Percentiles rank a stretch among this genome's conserved stretches.
Evolutionary conservation across 2,113 vertebrate species (phyloP).

Genomic region (Gymnogyps californianus): DNA sequence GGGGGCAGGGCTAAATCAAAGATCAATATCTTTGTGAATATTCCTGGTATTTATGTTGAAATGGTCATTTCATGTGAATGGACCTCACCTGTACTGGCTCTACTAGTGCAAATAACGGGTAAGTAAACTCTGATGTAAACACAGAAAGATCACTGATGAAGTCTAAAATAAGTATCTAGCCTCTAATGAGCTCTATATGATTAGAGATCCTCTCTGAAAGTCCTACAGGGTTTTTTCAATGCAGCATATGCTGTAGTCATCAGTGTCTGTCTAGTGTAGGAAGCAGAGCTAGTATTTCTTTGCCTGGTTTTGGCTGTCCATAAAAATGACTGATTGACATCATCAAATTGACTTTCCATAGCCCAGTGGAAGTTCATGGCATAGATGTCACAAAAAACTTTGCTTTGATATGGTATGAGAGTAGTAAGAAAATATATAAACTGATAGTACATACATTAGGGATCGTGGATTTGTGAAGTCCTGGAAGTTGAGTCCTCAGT

Average conservation of each 20-base stretch:
- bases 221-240: neutral
- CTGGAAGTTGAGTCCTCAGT: neutral
- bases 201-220: neutral
- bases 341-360: neutral
- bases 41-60: neutral
- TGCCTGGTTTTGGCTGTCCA: neutral
- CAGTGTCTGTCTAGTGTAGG: neutral
- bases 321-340: neutral
- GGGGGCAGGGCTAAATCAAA: constrained; percentile 56
- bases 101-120: neutral
- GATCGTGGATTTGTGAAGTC: neutral
- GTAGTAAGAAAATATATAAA: neutral
- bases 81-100: neutral
- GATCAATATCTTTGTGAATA: neutral
- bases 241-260: neutral
- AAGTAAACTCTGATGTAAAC: neutral
- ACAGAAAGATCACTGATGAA: neutral
- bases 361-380: neutral
- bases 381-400: neutral
- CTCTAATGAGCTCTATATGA: neutral
- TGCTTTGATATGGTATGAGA: neutral
- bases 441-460: neutral
- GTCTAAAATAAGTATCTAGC: neutral
- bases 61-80: neutral
- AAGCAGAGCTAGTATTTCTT: neutral